Base-by-base conservation (phyloP, 2,797 vertebrate species). In the Uromys caudimaculatus region DNA sequence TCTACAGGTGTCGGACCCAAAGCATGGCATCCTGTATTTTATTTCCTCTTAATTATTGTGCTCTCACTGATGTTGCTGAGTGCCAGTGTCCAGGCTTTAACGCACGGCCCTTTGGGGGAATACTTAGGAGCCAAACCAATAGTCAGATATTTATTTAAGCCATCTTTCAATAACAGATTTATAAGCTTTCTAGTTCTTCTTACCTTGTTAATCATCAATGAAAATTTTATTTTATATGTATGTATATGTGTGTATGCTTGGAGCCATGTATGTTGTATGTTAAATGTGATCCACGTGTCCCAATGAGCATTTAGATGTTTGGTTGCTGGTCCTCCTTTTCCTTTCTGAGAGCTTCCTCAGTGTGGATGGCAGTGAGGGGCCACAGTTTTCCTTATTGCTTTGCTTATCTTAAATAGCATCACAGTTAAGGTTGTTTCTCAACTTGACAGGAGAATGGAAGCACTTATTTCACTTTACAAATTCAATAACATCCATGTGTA, bases 391-490 rank as follows among this genome's bases (percentile, higher is more conserved):
- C 47, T 29, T 4, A 2, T 44, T 89, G 32, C 19, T 96, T 71
- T 83, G 69, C 38, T 82, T 58, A 54, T 24, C 3, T 23, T 58
- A 83, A 41, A 27, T 89, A 52, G 41, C 84, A 32, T 84, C 41
- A 41, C 24, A 44, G 16, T 35, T 95, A 35, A 64, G 62, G 64
- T 50, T 82, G 17, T 91, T 84, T 93, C 71, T 58, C 24, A 77
- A 5, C 75, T 87, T 73, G 29, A 67, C 76, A 50, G n/a, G 50
- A 89, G 62, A 83, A 76, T 77, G 32, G 79, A 83, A 21, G 6
- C 50, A 85, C 29, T 93, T 21, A 92, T 71, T 93, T 97, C 3
- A 62, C 89, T 64, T 91, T 95, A 11, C 19, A 41, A 67, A 89
- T 60, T 86, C 79, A 11, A 27, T 67, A 44, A 76, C n/a, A 62